Evolutionary conservation across 2,888 invertebrate species (phyloP), one percentile per base, ranked within the genome.

Genomic region (Aethes cnicana): DNA sequence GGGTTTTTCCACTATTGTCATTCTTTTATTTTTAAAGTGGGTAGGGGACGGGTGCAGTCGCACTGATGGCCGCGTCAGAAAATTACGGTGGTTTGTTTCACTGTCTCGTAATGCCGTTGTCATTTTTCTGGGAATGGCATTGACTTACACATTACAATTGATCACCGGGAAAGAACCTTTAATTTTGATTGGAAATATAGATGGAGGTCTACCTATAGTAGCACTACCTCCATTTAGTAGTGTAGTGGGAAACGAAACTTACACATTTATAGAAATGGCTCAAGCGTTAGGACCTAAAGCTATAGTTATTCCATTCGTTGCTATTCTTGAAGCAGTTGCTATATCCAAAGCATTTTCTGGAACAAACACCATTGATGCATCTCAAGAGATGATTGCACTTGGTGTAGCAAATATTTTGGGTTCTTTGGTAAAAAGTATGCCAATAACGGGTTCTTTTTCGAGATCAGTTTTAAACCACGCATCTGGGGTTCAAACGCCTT

Each of bases 401-500:
- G 95, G 95, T 7, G 62, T 94, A 1, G 92, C 94, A 63, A 96
- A 96, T 74, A 75, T 96, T 14, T 69, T 93, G 36, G 94, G 95
- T 17, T 93, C 94, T 18, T 95, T 96, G 72, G 91, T 95, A 1
- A 90, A 91, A 6, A 94, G 96, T 1, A 95, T 96, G 92, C 96
- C 96, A 2, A 91, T 94, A 0, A 93, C 94, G 20, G 95, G 94
- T 47, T 94, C 94, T 7, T 95, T 95, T 74, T 93, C 94, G 0
- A 87, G 95, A 59, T 93, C 95, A 14, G 96, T 96, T 6, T 93
- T 97, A 4, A 96, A 96, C 77, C 92, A 95, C 69, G 93, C 95
- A 14, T 95, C 95, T 54, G 96, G 96, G 1, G 96, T 95, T 0
- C 91, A 91, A 61, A 96, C 95, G 0, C 92, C 94, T 0, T 82